Evolutionary conservation across 1,140 invertebrate species (phyloP), one percentile per base, ranked within the genome.

Genomic region (Drosophila littoralis): DNA sequence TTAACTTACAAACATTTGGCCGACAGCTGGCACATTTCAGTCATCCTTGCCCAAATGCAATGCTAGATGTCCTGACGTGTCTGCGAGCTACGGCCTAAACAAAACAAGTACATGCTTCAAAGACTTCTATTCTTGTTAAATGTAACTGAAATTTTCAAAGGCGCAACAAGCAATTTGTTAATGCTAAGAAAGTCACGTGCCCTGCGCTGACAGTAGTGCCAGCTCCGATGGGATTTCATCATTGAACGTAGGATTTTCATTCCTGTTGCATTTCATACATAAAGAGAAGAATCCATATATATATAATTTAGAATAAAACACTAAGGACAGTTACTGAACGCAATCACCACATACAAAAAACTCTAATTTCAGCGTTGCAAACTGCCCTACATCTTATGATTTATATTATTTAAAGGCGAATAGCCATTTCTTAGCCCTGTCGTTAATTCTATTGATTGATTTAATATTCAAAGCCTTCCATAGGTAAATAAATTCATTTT

Each of bases 11-110:
- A 58, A 50, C 43, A 58, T 35, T 33, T 15, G 52, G 42, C 17
- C 43, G 28, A 46, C 64, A 67, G 54, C 54, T 58, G 54, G 15
- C 48, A 33, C 33, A 58, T 15, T 58, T 40, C 35, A 40, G 42
- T 40, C 17, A 15, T 43, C 17, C 10, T 10, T 12, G 4, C 35
- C 6, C 9, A 9, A 50, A 50, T 33, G 13, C 35, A 38, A n/a
- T 45, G 45, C 33, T 35, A 52, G 43, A 67, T 48, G 64, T 50
- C 43, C 52, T 67, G 52, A 48, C 35, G 43, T 57, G 64, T 38
- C 43, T 43, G 60, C 10, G 8, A 40, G 60, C n/a, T 13, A 10
- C 32, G 36, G 35, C n/a, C 9, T 36, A 36, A 36, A 50, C 51
- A 66, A 36, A 15, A 45, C 63, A 48, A 15, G 43, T 45, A 67